Evolutionary conservation across 2,888 invertebrate species (phyloP).

Genomic region (Meta bourneti): DNA sequence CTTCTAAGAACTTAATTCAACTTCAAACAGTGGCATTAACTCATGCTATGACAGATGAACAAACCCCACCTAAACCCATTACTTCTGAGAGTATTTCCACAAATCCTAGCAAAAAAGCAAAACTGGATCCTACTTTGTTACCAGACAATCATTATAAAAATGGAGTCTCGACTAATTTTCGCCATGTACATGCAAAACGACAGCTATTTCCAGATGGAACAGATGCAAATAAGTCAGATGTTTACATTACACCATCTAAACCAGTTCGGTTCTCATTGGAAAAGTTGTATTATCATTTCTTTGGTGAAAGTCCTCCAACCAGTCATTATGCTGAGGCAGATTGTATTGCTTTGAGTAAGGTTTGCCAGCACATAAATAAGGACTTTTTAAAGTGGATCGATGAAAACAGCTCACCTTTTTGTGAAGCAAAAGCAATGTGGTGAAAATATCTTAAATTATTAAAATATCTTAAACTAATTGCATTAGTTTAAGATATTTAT

Average conservation of each 20-base stretch:
- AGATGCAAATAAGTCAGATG: not conserved
- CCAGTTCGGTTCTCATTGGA: conserved; percentile 57
- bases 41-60: not conserved
- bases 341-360: conserved; percentile 66
- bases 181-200: conserved; percentile 6
- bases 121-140: conserved; percentile 1
- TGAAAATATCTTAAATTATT: conserved; percentile 28
- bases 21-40: not conserved
- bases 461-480: too few relatives aligned
- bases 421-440: conserved; percentile 63
- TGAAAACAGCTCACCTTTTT: conserved; percentile 50
- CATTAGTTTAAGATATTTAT: too few relatives aligned
- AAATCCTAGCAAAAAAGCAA: conserved; percentile 15
- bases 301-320: conserved; percentile 44
- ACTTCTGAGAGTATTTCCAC: not conserved
- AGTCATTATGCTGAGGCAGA: conserved; percentile 75
- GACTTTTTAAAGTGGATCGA: conserved; percentile 74
- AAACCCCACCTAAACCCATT: conserved; percentile 16
- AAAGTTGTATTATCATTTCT: conserved; percentile 68
- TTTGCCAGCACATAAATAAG: conserved; percentile 55
- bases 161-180: not conserved
- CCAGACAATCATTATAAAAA: conserved; percentile 6
- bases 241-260: not conserved
- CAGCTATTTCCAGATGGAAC: conserved; percentile 31
- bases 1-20: not conserved